These are phyloP conservation scores for Acanthopagrus latus DNA, from an alignment of 2,797 vertebrate genomes.

Conservation along the genomic window DNA sequence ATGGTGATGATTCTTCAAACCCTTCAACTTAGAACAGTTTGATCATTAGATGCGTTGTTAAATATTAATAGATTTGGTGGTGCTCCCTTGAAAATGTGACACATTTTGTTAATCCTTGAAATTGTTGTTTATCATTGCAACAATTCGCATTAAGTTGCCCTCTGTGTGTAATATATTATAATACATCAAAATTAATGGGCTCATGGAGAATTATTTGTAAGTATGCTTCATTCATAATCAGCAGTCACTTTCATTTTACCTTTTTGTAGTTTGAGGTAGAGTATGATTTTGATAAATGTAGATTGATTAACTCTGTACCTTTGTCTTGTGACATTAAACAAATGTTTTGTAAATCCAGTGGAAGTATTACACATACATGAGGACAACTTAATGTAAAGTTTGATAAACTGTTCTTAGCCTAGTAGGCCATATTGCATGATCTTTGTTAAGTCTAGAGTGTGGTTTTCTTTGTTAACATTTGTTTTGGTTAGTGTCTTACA, in stretches of 20 bases:
- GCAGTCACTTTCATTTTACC: neutral
- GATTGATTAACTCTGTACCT: neutral
- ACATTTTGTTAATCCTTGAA: constrained; percentile 74
- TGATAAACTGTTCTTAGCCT: constrained; percentile 75
- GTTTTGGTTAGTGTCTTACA: constrained; percentile 82
- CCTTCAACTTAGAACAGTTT: neutral
- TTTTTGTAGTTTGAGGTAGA: constrained; percentile 2
- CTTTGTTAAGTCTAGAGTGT: constrained; percentile 80
- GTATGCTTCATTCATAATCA: neutral
- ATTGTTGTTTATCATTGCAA: constrained; percentile 82
- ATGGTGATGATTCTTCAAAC: neutral
- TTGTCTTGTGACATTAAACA: neutral
- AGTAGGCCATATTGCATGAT: constrained; percentile 80
- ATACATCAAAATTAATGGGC: neutral
- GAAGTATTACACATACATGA: constrained; percentile 52
- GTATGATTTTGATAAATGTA: constrained; percentile 10
- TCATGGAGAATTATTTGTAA: neutral
- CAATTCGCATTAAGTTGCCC: constrained; percentile 82
- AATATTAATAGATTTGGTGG: constrained; percentile 71
- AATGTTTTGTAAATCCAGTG: constrained; percentile 8
- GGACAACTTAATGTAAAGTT: constrained; percentile 81
- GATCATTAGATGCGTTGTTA: neutral
- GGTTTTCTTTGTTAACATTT: constrained; percentile 83
- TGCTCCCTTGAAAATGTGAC: constrained; percentile 81
- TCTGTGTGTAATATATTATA: constrained; percentile 65